Evolutionary conservation across 2,888 invertebrate species (phyloP).

Genomic region (Xestia c-nigrum): DNA sequence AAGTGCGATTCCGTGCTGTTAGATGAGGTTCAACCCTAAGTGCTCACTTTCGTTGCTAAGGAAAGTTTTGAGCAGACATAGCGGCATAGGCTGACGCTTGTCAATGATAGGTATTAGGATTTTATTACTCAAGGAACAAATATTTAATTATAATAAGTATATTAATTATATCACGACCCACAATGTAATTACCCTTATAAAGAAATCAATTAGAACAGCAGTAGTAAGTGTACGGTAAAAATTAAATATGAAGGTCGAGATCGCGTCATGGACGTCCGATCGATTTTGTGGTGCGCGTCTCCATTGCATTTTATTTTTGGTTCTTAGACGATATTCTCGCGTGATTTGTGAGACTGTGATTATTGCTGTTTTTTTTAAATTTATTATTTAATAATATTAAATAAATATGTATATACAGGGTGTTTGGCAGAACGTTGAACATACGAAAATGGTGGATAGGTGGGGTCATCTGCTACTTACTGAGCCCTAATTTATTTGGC

Average conservation of each 20-base stretch:
- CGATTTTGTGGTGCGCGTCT: slow-evolving; percentile 70
- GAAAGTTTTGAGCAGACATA: background rate
- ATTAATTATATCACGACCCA: slow-evolving; percentile 23
- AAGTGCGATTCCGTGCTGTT: background rate
- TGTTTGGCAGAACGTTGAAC: too few relatives aligned
- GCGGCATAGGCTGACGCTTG: background rate
- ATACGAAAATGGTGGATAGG: too few relatives aligned
- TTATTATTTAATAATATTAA: too few relatives aligned
- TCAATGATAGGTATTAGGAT: background rate
- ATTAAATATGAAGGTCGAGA: slow-evolving; percentile 69
- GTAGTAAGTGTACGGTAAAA: slow-evolving; percentile 24
- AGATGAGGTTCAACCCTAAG: background rate
- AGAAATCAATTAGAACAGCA: slow-evolving; percentile 25
- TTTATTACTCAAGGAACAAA: background rate
- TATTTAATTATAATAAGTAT: background rate
- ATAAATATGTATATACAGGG: too few relatives aligned
- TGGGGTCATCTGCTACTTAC: too few relatives aligned
- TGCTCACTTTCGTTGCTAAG: background rate
- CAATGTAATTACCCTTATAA: slow-evolving; percentile 23
- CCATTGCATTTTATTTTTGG: slow-evolving; percentile 61
- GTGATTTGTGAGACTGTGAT: background rate
- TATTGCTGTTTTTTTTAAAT: background rate
- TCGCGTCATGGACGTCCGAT: slow-evolving; percentile 68
- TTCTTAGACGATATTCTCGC: background rate
- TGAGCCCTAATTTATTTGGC: too few relatives aligned